These are phyloP conservation scores for Pyrgilauda ruficollis DNA, from an alignment of 2,113 vertebrate species.

Conservation along the genomic window DNA sequence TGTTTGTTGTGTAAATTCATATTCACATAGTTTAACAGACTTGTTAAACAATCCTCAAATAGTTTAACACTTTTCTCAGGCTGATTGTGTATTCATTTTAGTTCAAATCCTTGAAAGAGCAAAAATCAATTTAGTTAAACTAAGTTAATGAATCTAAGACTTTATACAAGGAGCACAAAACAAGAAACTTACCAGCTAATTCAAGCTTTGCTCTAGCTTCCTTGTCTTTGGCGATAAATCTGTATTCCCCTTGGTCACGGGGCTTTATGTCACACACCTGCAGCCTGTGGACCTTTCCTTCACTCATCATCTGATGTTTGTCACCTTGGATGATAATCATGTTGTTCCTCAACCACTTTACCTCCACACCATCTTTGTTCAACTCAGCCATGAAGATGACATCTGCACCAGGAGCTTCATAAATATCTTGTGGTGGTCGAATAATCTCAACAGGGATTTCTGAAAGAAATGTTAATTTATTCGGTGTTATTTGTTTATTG, in stretches of 20 bases:
- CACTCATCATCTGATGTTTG: slow-evolving; percentile 98
- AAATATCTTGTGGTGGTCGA: slow-evolving; percentile 88
- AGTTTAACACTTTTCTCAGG: background rate
- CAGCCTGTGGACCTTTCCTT: slow-evolving; percentile 90
- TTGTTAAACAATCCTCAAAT: background rate
- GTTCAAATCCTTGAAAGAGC: background rate
- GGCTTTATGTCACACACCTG: slow-evolving; percentile 94
- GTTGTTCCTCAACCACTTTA: slow-evolving; percentile 97
- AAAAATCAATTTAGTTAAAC: background rate
- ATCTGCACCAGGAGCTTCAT: slow-evolving; percentile 89
- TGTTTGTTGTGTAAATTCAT: background rate
- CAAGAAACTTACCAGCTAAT: slow-evolving; percentile 83
- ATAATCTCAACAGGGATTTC: slow-evolving; percentile 97
- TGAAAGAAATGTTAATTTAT: slow-evolving; percentile 58
- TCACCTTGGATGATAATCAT: slow-evolving; percentile 96
- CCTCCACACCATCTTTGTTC: slow-evolving; percentile 96
- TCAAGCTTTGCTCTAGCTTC: slow-evolving; percentile 95
- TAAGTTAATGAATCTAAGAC: background rate
- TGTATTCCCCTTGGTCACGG: slow-evolving; percentile 95
- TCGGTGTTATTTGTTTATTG: background rate
- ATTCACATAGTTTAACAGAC: background rate
- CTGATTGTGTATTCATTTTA: background rate
- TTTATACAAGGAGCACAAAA: slow-evolving; percentile 9
- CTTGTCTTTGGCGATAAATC: slow-evolving; percentile 96
- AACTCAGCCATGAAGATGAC: slow-evolving; percentile 90